Evolutionary conservation across 2,888 invertebrate genomes (phyloP).

Genomic region (Euclidia mi): DNA sequence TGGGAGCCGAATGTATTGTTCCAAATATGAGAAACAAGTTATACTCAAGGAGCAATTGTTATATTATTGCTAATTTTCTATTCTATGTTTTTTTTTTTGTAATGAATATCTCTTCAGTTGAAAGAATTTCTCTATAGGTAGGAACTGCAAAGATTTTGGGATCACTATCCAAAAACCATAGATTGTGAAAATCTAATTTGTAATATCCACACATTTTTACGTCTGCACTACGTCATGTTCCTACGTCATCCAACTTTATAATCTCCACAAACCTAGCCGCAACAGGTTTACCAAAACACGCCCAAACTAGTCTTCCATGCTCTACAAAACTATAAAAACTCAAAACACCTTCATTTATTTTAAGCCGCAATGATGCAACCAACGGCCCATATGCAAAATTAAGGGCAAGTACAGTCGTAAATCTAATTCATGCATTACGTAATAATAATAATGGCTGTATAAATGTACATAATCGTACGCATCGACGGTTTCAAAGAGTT

Average conservation of each 20-base stretch:
- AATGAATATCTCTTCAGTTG: too few species aligned
- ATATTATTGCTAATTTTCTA: too few species aligned
- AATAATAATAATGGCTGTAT: slow-evolving; percentile 46
- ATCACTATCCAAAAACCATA: too few species aligned
- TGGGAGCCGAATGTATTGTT: too few species aligned
- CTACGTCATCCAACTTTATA: slow-evolving; percentile 5
- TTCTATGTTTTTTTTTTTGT: too few species aligned
- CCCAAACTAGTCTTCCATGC: slow-evolving; percentile 11
- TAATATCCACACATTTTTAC: neutral
- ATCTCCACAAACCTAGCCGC: neutral
- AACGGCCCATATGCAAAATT: slow-evolving; percentile 32
- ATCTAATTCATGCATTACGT: slow-evolving; percentile 51
- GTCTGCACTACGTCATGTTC: slow-evolving; percentile 3
- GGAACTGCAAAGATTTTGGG: too few species aligned
- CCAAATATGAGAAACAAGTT: too few species aligned
- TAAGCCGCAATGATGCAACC: slow-evolving; percentile 31
- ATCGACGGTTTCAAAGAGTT: slow-evolving; percentile 63
- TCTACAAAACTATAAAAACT: slow-evolving; percentile 11
- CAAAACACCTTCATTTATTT: slow-evolving; percentile 1
- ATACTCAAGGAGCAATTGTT: too few species aligned
- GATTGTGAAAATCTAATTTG: too few species aligned
- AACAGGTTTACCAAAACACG: slow-evolving; percentile 17
- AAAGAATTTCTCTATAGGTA: too few species aligned
- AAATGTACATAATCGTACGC: slow-evolving; percentile 60
- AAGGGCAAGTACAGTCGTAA: slow-evolving; percentile 48